phyloP scores from a whole-genome alignment of 2,888 invertebrate genomes.

The Eurytoma californica region DNA sequence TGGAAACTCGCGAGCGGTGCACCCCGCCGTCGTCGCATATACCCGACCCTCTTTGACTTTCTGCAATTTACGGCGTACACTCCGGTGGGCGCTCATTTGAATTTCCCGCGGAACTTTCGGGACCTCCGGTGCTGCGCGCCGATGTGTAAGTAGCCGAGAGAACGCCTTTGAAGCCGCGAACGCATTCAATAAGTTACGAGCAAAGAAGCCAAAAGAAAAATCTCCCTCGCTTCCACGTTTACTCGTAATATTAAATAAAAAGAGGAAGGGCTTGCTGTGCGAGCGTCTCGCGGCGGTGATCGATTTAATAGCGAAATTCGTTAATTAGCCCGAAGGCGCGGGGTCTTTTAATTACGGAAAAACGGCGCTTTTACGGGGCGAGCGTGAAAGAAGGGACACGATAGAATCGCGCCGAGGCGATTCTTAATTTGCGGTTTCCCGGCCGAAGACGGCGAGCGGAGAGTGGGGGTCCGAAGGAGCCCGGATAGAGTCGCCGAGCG shows the following conservation, averaged over 20 bases:
- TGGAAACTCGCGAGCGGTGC: background rate
- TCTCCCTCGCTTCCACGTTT: too few relatives aligned
- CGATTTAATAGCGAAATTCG: background rate
- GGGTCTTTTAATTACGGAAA: slow-evolving; percentile 46
- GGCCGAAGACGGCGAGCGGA: slow-evolving; percentile 3
- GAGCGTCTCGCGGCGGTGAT: too few relatives aligned
- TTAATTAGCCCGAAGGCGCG: background rate
- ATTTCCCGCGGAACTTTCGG: slow-evolving; percentile 9
- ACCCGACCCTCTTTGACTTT: slow-evolving; percentile 12
- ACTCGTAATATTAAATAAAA: too few relatives aligned
- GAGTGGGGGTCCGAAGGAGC: background rate
- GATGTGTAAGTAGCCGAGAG: too few relatives aligned
- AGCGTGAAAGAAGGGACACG: background rate
- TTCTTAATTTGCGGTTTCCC: slow-evolving; percentile 41
- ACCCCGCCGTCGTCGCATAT: background rate
- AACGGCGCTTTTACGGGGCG: slow-evolving; percentile 42
- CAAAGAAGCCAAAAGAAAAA: too few relatives aligned
- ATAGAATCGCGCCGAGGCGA: slow-evolving; percentile 15
- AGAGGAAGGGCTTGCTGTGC: too few relatives aligned
- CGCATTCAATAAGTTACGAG: too few relatives aligned
- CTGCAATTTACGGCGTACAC: slow-evolving; percentile 31
- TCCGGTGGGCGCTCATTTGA: slow-evolving; percentile 6
- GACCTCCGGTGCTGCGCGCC: too few relatives aligned
- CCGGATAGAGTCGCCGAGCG: slow-evolving; percentile 64
- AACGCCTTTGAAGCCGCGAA: too few relatives aligned